phyloP scores from a whole-genome alignment of 2,888 invertebrate genomes.

The Harmothoe impar region DNA sequence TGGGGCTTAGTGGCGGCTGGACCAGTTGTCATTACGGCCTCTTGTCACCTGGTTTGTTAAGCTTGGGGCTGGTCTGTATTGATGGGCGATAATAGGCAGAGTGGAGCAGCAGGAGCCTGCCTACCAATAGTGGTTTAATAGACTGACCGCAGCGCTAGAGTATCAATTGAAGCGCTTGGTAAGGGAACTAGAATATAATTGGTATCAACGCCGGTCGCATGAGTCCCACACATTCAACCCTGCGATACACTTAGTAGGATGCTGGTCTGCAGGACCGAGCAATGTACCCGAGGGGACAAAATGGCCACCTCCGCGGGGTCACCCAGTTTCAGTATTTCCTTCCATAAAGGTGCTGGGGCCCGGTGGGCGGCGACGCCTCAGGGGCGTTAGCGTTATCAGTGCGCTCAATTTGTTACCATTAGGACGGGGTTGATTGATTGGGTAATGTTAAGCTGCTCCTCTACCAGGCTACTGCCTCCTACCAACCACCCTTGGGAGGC shows the following conservation, averaged over 20 bases:
- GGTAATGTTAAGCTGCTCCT: conserved; percentile 38
- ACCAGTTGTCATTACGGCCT: not conserved
- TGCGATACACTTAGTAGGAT: too few species aligned
- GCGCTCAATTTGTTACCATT: conserved; percentile 36
- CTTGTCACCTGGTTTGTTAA: conserved; percentile 26
- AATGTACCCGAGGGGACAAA: too few species aligned
- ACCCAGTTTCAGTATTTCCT: too few species aligned
- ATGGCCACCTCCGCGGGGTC: too few species aligned
- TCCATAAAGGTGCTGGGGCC: not conserved
- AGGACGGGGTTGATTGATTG: not conserved
- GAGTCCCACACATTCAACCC: too few species aligned
- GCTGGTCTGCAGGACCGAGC: too few species aligned
- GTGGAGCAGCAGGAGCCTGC: not conserved
- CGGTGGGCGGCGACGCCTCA: not conserved
- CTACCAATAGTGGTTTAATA: not conserved
- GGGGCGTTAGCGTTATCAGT: conserved; percentile 22
- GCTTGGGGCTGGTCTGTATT: not conserved
- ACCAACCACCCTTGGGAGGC: not conserved
- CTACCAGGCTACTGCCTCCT: not conserved
- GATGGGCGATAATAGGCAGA: conserved; percentile 28
- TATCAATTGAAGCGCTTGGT: too few species aligned
- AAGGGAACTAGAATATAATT: too few species aligned
- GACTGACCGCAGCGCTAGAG: too few species aligned
- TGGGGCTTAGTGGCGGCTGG: not conserved
- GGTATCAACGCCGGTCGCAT: too few species aligned